Evolutionary conservation across 2,113 vertebrate species (phyloP).

Genomic region (Macroglossus sobrinus): DNA sequence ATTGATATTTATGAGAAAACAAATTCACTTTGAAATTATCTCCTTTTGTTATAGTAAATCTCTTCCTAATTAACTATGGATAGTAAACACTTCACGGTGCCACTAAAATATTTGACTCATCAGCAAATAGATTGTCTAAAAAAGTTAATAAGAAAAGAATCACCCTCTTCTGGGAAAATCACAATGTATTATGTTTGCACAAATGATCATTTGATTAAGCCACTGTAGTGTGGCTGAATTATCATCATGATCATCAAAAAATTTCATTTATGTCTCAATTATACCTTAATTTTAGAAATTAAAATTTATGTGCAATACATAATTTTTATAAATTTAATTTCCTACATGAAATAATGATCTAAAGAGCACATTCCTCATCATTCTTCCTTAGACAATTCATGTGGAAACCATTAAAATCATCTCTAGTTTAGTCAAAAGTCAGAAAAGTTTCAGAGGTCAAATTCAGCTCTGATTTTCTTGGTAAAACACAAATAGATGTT

Average conservation of each 20-base stretch:
- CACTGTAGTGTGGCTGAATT: neutral
- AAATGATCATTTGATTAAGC: neutral
- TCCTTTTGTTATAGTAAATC: neutral
- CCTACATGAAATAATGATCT: neutral
- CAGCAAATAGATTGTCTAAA: neutral
- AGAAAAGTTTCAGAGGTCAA: neutral
- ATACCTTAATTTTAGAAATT: constrained; percentile 26
- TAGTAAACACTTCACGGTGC: neutral
- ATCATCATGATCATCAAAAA: neutral
- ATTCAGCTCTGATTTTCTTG: constrained; percentile 20
- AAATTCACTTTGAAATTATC: neutral
- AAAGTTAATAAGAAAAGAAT: neutral
- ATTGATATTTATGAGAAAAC: constrained; percentile 5
- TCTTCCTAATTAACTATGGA: constrained; percentile 25
- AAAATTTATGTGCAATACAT: neutral
- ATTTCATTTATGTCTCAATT: neutral
- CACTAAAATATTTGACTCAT: neutral
- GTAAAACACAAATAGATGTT: neutral
- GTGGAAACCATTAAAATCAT: neutral
- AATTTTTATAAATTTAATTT: neutral
- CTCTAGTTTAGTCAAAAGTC: neutral
- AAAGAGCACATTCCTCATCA: neutral
- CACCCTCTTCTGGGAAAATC: neutral
- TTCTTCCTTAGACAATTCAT: neutral
- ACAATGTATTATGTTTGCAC: neutral